Percentiles rank a stretch among this genome's conserved stretches.
phyloP scores from a whole-genome alignment of 2,797 vertebrate genomes.

The Myotis pilosus region DNA sequence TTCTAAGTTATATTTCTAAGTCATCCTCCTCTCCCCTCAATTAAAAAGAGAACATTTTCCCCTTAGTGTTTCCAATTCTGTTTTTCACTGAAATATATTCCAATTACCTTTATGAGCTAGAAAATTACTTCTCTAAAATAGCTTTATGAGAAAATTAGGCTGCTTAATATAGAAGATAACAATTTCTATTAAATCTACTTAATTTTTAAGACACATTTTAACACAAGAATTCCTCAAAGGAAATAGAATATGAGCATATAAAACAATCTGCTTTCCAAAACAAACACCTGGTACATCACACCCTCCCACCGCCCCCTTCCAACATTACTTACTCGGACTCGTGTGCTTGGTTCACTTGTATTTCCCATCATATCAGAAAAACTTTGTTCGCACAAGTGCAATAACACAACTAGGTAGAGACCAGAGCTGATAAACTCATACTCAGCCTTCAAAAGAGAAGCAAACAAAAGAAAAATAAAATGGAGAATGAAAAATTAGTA shows the following conservation, averaged over 20 bases:
- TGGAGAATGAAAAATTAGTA: constrained; percentile 63
- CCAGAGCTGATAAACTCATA: constrained; percentile 99
- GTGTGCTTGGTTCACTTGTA: constrained; percentile 90
- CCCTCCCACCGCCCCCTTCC: constrained; percentile 1
- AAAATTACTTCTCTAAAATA: constrained; percentile 52
- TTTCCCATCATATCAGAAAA: constrained; percentile 97
- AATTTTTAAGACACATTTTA: constrained; percentile 54
- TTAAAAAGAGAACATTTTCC: neutral
- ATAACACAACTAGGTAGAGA: constrained; percentile 96
- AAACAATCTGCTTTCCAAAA: constrained; percentile 37
- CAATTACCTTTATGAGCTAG: constrained; percentile 23
- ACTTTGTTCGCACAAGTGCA: constrained; percentile 97
- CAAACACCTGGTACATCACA: neutral
- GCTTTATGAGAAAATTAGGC: constrained; percentile 54
- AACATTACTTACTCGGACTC: constrained; percentile 91
- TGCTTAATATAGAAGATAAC: constrained; percentile 47
- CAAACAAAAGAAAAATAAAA: constrained; percentile 67
- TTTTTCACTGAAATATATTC: constrained; percentile 50
- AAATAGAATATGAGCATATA: neutral
- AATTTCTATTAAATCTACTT: constrained; percentile 57
- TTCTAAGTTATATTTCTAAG: neutral
- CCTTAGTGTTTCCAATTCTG: constrained; percentile 29
- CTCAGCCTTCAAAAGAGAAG: constrained; percentile 89
- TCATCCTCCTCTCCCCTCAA: neutral
- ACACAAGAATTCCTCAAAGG: constrained; percentile 30